A percentile compares a stretch with the other conserved stretches of the same genome.
Evolutionary conservation across 2,797 vertebrate genomes (phyloP).

Genomic region (Borostomias antarcticus): DNA sequence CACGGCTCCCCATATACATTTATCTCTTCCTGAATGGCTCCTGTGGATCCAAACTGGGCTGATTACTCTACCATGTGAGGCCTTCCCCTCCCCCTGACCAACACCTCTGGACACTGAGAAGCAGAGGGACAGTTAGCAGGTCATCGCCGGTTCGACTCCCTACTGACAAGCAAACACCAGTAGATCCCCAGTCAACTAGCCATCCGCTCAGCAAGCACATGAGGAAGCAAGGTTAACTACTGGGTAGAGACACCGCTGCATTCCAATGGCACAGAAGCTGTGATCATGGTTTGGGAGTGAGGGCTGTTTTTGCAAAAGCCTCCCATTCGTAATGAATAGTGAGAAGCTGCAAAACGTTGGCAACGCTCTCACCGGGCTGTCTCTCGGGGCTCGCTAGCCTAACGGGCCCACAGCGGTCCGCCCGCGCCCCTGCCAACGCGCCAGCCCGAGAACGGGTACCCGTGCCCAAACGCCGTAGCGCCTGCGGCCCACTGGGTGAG

Average conservation of each 20-base stretch:
- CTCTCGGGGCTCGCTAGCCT: slow-evolving; percentile 58
- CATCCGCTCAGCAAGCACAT: slow-evolving; percentile 37
- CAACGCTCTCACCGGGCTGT: slow-evolving; percentile 44
- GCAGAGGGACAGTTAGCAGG: no score
- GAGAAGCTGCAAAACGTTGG: slow-evolving; percentile 48
- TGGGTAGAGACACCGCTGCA: slow-evolving; percentile 34
- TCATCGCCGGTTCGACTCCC: neutral
- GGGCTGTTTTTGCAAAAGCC: slow-evolving; percentile 45
- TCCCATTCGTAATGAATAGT: slow-evolving; percentile 65
- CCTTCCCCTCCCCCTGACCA: neutral
- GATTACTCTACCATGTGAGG: neutral
- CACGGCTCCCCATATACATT: neutral
- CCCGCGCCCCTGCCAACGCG: no score
- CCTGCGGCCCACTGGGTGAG: slow-evolving; percentile 31
- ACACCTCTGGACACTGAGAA: neutral
- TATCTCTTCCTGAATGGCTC: slow-evolving; percentile 1
- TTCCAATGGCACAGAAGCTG: slow-evolving; percentile 52
- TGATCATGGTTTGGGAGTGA: slow-evolving; percentile 60
- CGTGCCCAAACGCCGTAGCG: slow-evolving; percentile 37
- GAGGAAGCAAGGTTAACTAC: slow-evolving; percentile 26
- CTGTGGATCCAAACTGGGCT: neutral
- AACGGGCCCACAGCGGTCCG: slow-evolving; percentile 57
- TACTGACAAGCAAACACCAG: slow-evolving; percentile 7
- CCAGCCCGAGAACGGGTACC: slow-evolving; percentile 38
- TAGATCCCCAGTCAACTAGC: slow-evolving; percentile 27